Evolutionary conservation across 2,797 vertebrate species (phyloP).

Genomic region (Pangasius djambal): DNA sequence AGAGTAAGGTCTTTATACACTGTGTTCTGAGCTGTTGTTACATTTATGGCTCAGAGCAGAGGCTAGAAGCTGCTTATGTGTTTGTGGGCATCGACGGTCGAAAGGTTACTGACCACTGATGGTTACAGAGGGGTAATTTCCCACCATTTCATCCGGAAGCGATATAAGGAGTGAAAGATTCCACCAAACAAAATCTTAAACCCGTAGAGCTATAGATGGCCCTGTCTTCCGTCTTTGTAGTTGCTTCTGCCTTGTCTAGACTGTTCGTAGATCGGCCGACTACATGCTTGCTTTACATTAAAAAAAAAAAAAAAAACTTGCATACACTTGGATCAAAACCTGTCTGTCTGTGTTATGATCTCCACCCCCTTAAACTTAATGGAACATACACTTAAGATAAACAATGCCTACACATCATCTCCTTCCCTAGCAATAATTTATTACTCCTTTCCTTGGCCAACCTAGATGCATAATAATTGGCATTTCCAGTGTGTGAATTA

Average conservation of each 20-base stretch:
- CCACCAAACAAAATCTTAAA: too few species aligned
- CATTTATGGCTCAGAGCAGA: conserved; percentile 8
- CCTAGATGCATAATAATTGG: neutral
- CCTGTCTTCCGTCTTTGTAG: neutral
- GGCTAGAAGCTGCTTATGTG: neutral
- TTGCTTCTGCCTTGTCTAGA: neutral
- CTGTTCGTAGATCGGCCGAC: neutral
- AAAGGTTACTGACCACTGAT: neutral
- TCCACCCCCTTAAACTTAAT: neutral
- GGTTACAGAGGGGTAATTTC: neutral
- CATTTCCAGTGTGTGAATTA: conserved; percentile 1
- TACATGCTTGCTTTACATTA: neutral
- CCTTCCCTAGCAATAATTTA: neutral
- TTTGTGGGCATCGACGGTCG: neutral
- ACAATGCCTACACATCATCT: neutral
- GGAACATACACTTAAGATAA: neutral
- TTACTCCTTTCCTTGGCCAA: neutral
- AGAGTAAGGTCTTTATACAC: neutral
- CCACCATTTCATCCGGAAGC: neutral
- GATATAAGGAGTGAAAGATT: neutral
- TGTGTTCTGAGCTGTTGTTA: neutral
- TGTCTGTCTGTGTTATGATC: neutral
- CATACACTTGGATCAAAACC: too few species aligned
- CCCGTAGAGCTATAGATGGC: neutral
- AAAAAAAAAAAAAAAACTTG: neutral